Conservation (phyloP, 2,113 vertebrate genomes). For the Urocitellus parryii region DNA sequence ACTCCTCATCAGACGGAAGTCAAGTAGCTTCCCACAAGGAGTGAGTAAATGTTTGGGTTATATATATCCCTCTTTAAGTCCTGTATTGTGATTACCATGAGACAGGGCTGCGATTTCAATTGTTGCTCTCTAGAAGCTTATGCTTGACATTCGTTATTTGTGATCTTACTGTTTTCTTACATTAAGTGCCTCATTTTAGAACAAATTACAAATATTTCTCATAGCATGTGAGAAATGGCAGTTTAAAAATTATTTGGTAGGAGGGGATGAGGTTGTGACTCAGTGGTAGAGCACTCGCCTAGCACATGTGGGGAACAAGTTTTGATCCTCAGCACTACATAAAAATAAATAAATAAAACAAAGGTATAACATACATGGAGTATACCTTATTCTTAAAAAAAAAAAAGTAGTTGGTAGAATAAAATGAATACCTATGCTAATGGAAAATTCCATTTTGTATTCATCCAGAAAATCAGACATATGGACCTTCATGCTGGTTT, state of each 20-base stretch:
- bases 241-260: background rate
- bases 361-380: no score
- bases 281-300: no score
- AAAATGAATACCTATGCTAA: background rate
- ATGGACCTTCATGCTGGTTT: background rate
- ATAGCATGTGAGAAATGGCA: background rate
- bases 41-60: background rate
- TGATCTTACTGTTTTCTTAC: background rate
- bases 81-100: background rate
- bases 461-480: background rate
- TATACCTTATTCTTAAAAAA: no score
- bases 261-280: no score
- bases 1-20: background rate
- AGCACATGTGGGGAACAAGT: no score
- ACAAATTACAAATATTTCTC: background rate
- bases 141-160: background rate
- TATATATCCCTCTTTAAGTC: background rate
- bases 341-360: no score
- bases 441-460: background rate
- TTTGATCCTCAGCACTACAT: no score
- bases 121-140: background rate
- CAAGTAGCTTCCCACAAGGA: background rate
- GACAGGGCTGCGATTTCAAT: background rate
- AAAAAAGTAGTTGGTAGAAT: background rate
- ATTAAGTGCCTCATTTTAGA: background rate